Conservation (phyloP, 1,140 invertebrate genomes). For the Eupeodes corollae region DNA sequence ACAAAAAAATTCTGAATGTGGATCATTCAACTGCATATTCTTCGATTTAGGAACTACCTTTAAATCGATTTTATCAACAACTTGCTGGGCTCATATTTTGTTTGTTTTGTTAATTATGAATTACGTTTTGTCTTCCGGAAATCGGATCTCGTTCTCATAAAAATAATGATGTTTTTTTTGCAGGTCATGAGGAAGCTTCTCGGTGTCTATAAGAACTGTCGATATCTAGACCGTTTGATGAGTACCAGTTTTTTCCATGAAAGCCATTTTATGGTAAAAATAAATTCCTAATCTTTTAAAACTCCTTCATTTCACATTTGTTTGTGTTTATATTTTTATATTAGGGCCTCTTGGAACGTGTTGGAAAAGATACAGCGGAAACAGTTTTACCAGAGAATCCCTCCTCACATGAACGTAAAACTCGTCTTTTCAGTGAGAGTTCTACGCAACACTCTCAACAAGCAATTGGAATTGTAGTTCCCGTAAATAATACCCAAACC, state of each 20-base stretch:
- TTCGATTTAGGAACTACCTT: no score
- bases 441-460: no score
- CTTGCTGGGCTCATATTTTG: no score
- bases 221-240: conserved; percentile 72
- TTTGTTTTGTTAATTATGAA: no score
- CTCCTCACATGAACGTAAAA: conserved; percentile 44
- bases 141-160: no score
- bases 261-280: conserved; percentile 49
- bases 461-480: not conserved
- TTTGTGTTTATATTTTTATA: not conserved
- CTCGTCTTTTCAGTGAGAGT: conserved; percentile 11
- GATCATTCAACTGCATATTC: no score
- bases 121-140: no score
- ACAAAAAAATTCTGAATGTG: no score
- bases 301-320: not conserved
- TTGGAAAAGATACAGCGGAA: conserved; percentile 40
- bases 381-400: conserved; percentile 41
- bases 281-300: not conserved
- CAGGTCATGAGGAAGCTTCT: conserved; percentile 62
- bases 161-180: conserved; percentile 17
- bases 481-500: not conserved
- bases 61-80: no score
- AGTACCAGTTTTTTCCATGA: conserved; percentile 77
- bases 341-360: conserved; percentile 46
- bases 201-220: conserved; percentile 74